These are phyloP conservation scores for Osmerus mordax DNA, from an alignment of 2,113 vertebrate genomes.

Conservation along the genomic window DNA sequence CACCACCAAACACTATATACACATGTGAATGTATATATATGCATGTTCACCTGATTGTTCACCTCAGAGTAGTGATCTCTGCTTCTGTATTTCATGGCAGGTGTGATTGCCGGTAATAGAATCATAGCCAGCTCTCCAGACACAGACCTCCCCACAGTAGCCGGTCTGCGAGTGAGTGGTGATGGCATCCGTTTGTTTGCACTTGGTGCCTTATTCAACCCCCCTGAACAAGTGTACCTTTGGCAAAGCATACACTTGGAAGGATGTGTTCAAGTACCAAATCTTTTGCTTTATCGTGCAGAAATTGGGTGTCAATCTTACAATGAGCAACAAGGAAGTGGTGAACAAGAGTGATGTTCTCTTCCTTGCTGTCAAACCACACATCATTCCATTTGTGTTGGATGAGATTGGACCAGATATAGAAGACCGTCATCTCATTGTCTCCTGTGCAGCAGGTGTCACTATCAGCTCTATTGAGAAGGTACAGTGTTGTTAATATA, in stretches of 20 bases:
- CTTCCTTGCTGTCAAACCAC: constrained; percentile 94
- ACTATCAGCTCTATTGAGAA: constrained; percentile 97
- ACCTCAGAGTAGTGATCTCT: constrained; percentile 23
- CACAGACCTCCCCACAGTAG: constrained; percentile 84
- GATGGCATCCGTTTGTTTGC: not conserved
- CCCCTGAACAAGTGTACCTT: not conserved
- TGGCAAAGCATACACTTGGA: not conserved
- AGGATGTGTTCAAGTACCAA: not conserved
- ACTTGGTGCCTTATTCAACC: not conserved
- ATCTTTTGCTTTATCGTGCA: constrained; percentile 46
- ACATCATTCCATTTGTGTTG: constrained; percentile 96
- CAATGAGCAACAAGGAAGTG: constrained; percentile 92
- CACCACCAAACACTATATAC: no score
- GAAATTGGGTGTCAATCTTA: constrained; percentile 91
- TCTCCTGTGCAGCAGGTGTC: constrained; percentile 93
- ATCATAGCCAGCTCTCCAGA: constrained; percentile 94
- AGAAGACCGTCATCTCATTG: constrained; percentile 87
- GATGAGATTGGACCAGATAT: constrained; percentile 93
- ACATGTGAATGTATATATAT: not conserved
- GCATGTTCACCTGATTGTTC: not conserved
- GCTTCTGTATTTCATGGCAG: constrained; percentile 59
- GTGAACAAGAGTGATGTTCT: constrained; percentile 87
- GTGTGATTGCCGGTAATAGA: constrained; percentile 85
- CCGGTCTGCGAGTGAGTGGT: constrained; percentile 82
- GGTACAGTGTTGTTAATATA: constrained; percentile 57